Evolutionary conservation across 2,888 invertebrate genomes (phyloP), one percentile per base, ranked within the genome.

Genomic region (Sceliomorpha sp.): DNA sequence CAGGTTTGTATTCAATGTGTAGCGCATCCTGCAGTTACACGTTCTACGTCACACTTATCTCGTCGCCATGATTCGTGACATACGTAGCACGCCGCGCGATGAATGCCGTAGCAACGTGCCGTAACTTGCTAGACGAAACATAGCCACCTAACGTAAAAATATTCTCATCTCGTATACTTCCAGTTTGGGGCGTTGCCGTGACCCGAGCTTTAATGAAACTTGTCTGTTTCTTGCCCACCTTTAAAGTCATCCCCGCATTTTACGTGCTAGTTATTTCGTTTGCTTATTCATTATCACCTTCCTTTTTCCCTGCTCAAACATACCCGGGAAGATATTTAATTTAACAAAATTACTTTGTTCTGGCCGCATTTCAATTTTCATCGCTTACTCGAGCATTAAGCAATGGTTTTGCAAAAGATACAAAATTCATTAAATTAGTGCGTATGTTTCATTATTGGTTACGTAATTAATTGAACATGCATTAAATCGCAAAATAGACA

Each of bases 11-110:
- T 68, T 60, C 60, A 50, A n/a, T 47, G 42, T 55, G 67, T 68
- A 60, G 50, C 37, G 44, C 44, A 68, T 44, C 55, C 48, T 56
- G 36, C 55, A 44, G 53, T 36, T 58, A 59, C 59, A 66, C 66
- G 53, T 66, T 59, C 58, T 59, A 66, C 59, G 59, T 66, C 66
- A 66, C 66, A 66, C 66, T 66, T 66, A 66, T 66, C 66, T 66
- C 56, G 40, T 34, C 26, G 48, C 53, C 66, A 66, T 66, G 53
- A 66, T 66, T 66, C 58, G 66, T 66, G 59, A 59, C 59, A 47
- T 66, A 53, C 47, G 53, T 44, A 31, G 58, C 39, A 32, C 39
- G 51, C 51, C 51, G 58, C 51, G 45, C 58, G 66, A 58, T 66
- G 51, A 45, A 66, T 66, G 58, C 40, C 20, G 45, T 39, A 37